A percentile compares a stretch with the other conserved stretches of the same genome.
These are phyloP conservation scores for Pristionchus japonicus DNA, from an alignment of 2,888 invertebrate genomes.

Conservation along the genomic window DNA sequence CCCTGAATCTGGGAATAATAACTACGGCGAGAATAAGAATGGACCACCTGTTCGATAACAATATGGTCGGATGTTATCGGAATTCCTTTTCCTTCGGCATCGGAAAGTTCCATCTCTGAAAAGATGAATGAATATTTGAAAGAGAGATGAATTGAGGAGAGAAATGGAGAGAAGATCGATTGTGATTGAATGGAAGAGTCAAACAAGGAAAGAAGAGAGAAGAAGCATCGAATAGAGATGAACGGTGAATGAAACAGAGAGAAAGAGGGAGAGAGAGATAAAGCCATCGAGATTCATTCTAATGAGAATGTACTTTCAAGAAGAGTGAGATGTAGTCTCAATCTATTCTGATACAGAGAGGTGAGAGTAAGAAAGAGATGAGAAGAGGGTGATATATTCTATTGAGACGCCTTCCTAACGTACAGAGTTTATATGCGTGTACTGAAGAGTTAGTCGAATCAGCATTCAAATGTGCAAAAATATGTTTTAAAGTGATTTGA, in stretches of 20 bases:
- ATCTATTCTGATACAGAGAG: not conserved
- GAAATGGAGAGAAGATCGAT: slow-evolving; percentile 22
- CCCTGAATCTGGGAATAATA: not conserved
- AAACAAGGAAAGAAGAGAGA: slow-evolving; percentile 22
- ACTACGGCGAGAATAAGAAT: not conserved
- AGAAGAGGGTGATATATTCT: not conserved
- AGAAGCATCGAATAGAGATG: slow-evolving; percentile 2
- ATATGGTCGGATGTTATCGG: slow-evolving; percentile 26
- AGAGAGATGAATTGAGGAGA: not conserved
- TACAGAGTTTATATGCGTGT: not conserved
- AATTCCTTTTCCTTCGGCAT: slow-evolving; percentile 16
- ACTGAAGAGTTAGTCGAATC: too few relatives aligned
- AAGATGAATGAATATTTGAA: not conserved
- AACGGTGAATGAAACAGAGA: not conserved
- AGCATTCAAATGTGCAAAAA: too few relatives aligned
- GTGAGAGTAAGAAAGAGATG: not conserved
- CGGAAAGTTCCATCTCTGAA: slow-evolving; percentile 28
- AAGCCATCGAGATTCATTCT: not conserved
- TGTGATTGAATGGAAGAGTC: slow-evolving; percentile 29
- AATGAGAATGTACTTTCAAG: not conserved
- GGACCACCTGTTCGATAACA: slow-evolving; percentile 32
- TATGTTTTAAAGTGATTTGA: too few relatives aligned
- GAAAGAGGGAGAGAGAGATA: not conserved
- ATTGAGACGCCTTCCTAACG: not conserved
- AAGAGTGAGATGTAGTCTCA: not conserved